A percentile compares a stretch with the other conserved stretches of the same genome.
These are phyloP conservation scores for Malurus alboscapulatus DNA, from an alignment of 2,113 vertebrate species.

Conservation along the genomic window DNA sequence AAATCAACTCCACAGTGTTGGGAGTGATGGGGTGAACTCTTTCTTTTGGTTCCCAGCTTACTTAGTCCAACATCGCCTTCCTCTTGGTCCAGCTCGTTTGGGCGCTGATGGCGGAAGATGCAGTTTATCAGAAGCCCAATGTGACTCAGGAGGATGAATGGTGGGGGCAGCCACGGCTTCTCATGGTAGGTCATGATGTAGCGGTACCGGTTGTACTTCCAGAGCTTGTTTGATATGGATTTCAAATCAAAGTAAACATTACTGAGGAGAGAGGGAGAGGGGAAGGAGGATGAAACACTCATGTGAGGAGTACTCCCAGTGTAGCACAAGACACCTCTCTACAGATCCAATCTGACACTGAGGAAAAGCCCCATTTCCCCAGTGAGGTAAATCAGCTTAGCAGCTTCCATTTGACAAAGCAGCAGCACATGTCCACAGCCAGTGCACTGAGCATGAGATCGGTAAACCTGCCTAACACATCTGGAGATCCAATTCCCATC, in stretches of 20 bases:
- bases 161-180: slow-evolving; percentile 92
- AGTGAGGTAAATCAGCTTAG: not conserved
- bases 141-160: slow-evolving; percentile 88
- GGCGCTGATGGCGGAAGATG: slow-evolving; percentile 70
- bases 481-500: not conserved
- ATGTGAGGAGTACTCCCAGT: not conserved
- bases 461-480: slow-evolving; percentile 14
- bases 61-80: slow-evolving; percentile 84
- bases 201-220: slow-evolving; percentile 95
- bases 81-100: slow-evolving; percentile 74
- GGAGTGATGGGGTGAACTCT: not conserved
- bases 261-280: slow-evolving; percentile 66
- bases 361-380: not conserved
- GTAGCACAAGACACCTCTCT: not conserved
- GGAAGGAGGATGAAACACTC: not conserved
- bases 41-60: slow-evolving; percentile 41
- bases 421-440: not conserved
- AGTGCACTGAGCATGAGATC: not conserved
- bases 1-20: not conserved
- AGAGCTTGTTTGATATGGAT: slow-evolving; percentile 88
- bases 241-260: slow-evolving; percentile 92
- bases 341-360: not conserved
- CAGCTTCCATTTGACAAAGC: not conserved
- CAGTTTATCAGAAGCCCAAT: slow-evolving; percentile 72
- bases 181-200: slow-evolving; percentile 95